These are phyloP conservation scores for Mesocentrotus franciscanus DNA, from an alignment of 53 echinoderm and acorn worm species.

Conservation along the genomic window DNA sequence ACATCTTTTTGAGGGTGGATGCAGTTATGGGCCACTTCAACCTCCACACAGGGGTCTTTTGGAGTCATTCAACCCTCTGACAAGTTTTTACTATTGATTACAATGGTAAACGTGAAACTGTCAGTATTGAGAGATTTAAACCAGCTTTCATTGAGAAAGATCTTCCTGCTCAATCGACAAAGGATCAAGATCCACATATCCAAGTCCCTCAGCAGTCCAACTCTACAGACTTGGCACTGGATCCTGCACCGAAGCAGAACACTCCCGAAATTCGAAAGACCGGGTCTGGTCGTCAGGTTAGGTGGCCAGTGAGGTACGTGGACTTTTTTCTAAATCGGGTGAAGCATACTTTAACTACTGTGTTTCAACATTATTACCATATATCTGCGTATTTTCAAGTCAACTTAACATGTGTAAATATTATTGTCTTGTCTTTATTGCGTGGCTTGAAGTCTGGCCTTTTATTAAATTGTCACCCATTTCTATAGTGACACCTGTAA, in stretches of 20 bases:
- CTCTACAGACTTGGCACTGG: neutral
- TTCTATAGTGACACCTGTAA: no score
- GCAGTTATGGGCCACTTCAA: conserved; percentile 70
- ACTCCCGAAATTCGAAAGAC: neutral
- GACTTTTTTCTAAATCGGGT: conserved; percentile 51
- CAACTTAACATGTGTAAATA: no score
- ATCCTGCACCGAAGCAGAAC: neutral
- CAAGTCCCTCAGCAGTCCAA: neutral
- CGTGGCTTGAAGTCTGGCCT: no score
- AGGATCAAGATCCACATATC: neutral
- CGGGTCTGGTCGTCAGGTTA: neutral
- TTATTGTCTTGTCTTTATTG: no score
- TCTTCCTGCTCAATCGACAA: neutral
- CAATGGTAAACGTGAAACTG: conserved; percentile 56
- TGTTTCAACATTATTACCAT: neutral
- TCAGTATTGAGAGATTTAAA: conserved; percentile 73
- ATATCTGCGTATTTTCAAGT: neutral
- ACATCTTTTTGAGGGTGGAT: no score
- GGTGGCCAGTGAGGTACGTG: neutral
- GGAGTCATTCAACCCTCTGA: conserved; percentile 55
- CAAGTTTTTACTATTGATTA: conserved; percentile 68
- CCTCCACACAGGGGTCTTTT: conserved; percentile 78
- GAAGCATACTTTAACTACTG: neutral
- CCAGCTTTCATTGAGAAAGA: conserved; percentile 64
- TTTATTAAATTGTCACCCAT: no score